Base-by-base conservation (phyloP, 2,113 vertebrate species). In the Nerophis ophidion region DNA sequence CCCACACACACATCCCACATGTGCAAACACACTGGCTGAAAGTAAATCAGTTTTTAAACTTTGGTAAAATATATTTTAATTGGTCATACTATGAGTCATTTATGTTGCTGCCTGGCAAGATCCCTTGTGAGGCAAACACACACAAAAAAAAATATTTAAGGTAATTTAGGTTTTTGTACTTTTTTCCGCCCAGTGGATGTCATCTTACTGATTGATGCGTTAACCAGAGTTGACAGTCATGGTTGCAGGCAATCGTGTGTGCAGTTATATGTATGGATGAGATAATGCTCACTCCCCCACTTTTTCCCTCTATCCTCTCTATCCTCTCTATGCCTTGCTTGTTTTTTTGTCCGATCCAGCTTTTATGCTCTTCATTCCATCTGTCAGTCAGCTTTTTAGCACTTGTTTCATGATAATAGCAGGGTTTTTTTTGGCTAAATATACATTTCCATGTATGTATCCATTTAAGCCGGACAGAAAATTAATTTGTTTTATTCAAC, bases 371-470 rank as follows among this genome's bases (percentile, higher is more conserved):
- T 74, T 45, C 15, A 33, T 61, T 65, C 36, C 61, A 2, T 42
- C 52, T 46, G 40, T 40, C 52, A 50, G 38, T 52, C 47, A 55
- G 49, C 44, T 62, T 68, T 48, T 60, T 53, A 68, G 56, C 61
- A 47, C 57, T 61, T 26, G 40, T 48, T 68, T 6, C 48, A 65
- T 63, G 56, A 63, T 70, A 52, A 70, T 70, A 46, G 44, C 63
- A 66, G 55, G 5, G 35, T 71, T 49, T 57, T 11, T 38, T 26
- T 35, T 40, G 38, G 8, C 38, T 40, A 9, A 9, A 40, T 10
- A 10, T 40, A 9, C 10, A 17, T 14, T 48, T 15, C 26, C 34
- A 60, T 44, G 36, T 5, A 45, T 52, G 15, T 45, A 47, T 57
- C 40, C 14, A 2, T 49, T 46, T 55, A 35, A 40, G 35, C 5